Evolutionary conservation across 2,888 invertebrate species (phyloP).

Genomic region (Lasioglossum calceatum): DNA sequence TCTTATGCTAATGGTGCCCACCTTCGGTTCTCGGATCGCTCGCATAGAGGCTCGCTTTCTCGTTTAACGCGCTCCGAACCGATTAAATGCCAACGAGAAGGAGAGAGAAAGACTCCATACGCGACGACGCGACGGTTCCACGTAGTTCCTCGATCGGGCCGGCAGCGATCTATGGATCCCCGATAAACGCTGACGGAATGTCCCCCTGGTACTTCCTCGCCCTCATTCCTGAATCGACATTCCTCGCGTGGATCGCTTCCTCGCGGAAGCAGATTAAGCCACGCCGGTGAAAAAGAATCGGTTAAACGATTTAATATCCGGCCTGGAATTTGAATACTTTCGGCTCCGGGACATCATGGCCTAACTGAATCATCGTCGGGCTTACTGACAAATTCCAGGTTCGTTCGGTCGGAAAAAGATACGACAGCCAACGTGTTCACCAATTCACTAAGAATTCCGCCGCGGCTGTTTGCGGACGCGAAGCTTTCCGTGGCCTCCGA

Average conservation of each 20-base stretch:
- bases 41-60: constrained; percentile 30
- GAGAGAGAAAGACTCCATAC: constrained; percentile 12
- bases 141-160: constrained; percentile 33
- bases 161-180: constrained; percentile 54
- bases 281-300: neutral
- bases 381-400: neutral
- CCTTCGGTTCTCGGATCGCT: constrained; percentile 35
- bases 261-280: constrained; percentile 11
- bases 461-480: neutral
- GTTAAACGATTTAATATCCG: neutral
- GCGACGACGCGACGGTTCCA: neutral
- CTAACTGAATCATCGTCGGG: constrained; percentile 4
- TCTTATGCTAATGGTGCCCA: constrained; percentile 70
- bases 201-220: constrained; percentile 21
- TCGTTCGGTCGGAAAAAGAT: neutral
- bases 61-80: constrained; percentile 29
- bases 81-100: constrained; percentile 51
- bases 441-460: neutral
- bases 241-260: constrained; percentile 13
- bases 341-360: neutral
- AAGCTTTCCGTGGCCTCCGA: neutral
- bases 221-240: constrained; percentile 13
- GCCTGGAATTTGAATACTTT: constrained; percentile 2
- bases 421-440: neutral
- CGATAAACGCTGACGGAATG: constrained; percentile 39